A percentile compares a stretch with the other conserved stretches of the same genome.
phyloP scores from a whole-genome alignment of 2,888 invertebrate genomes.

The Drosophila anomalata region DNA sequence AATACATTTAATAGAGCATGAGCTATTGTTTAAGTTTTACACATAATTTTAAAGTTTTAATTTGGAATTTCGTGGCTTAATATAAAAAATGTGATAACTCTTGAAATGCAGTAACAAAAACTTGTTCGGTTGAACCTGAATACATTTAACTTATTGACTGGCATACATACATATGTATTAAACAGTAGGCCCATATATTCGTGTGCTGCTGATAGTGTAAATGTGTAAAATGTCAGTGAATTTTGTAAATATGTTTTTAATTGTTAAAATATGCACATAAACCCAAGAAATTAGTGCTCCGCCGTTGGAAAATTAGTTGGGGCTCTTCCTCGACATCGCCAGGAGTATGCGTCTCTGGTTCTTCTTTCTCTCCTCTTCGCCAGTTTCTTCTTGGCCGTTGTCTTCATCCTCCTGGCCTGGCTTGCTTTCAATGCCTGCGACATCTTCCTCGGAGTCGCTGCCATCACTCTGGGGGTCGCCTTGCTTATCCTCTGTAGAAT shows the following conservation, averaged over 20 bases:
- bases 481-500: constrained; percentile 84
- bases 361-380: constrained; percentile 85
- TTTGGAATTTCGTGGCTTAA: constrained; percentile 38
- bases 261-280: constrained; percentile 31
- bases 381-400: constrained; percentile 83
- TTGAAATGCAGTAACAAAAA: constrained; percentile 28
- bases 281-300: constrained; percentile 17
- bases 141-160: constrained; percentile 50
- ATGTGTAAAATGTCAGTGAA: constrained; percentile 43
- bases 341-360: constrained; percentile 84
- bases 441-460: constrained; percentile 84
- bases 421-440: constrained; percentile 78
- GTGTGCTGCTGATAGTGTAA: constrained; percentile 41
- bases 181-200: constrained; percentile 46
- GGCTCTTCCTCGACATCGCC: constrained; percentile 77
- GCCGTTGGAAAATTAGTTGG: constrained; percentile 28
- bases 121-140: constrained; percentile 42
- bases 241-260: constrained; percentile 42
- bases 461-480: constrained; percentile 85
- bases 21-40: constrained; percentile 63
- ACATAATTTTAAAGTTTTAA: constrained; percentile 31
- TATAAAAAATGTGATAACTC: constrained; percentile 32
- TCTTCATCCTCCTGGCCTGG: constrained; percentile 78
- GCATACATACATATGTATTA: constrained; percentile 42
- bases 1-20: constrained; percentile 67